These are phyloP conservation scores for Diphyllodes magnificus DNA, from an alignment of 2,113 vertebrate species.

Conservation along the genomic window DNA sequence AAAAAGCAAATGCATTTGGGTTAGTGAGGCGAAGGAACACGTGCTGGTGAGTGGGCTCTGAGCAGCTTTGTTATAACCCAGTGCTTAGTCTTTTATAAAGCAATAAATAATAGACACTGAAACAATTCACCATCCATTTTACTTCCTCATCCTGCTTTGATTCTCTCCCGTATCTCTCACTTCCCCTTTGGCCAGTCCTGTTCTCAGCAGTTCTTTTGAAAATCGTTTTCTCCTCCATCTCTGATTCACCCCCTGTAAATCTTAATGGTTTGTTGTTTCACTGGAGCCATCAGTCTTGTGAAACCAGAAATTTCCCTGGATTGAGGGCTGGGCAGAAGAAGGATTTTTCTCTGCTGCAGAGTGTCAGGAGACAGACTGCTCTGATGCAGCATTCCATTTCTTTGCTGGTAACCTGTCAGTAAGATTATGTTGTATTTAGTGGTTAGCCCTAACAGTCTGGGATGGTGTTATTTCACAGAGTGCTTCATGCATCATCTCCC, in stretches of 20 bases:
- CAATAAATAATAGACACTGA: slow-evolving; percentile 45
- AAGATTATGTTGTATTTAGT: slow-evolving; percentile 32
- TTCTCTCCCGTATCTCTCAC: neutral
- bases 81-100: neutral
- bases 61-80: neutral
- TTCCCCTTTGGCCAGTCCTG: slow-evolving; percentile 43
- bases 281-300: slow-evolving; percentile 34
- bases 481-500: neutral
- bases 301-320: slow-evolving; percentile 23
- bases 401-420: slow-evolving; percentile 42
- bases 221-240: slow-evolving; percentile 31
- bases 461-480: neutral
- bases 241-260: slow-evolving; percentile 52
- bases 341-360: slow-evolving; percentile 22
- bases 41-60: slow-evolving; percentile 69
- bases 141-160: neutral
- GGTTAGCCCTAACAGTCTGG: neutral
- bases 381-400: neutral
- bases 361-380: slow-evolving; percentile 43
- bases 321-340: slow-evolving; percentile 17
- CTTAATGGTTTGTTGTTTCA: slow-evolving; percentile 55
- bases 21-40: slow-evolving; percentile 67
- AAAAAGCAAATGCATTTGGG: slow-evolving; percentile 77
- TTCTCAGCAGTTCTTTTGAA: slow-evolving; percentile 31
- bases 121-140: slow-evolving; percentile 24